Evolutionary conservation across 64 coral and sea anemone genomes (phyloP).

Genomic region (Stichodactyla helianthus): DNA sequence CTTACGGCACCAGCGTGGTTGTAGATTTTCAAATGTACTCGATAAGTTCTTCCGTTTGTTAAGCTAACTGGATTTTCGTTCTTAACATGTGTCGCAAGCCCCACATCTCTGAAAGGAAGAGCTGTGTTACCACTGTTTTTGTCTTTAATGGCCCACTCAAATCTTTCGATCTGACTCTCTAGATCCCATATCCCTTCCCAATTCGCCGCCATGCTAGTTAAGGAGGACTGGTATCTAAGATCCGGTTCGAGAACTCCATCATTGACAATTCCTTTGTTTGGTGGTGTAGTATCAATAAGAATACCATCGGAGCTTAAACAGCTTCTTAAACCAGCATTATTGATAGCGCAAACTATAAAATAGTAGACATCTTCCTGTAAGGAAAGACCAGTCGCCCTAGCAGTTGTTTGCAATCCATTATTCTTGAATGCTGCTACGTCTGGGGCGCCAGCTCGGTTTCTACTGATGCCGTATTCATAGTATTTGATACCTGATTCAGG

Average conservation of each 20-base stretch:
- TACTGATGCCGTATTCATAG: slow-evolving; percentile 79
- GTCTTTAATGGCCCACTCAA: slow-evolving; percentile 81
- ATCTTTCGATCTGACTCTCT: slow-evolving; percentile 66
- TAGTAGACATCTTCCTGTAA: slow-evolving; percentile 82
- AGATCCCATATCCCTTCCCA: slow-evolving; percentile 97
- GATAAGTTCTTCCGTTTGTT: slow-evolving; percentile 62
- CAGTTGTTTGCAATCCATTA: slow-evolving; percentile 33
- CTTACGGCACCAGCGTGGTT: slow-evolving; percentile 71
- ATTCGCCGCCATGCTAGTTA: slow-evolving; percentile 74
- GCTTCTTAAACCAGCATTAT: slow-evolving; percentile 65
- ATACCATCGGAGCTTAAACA: slow-evolving; percentile 86
- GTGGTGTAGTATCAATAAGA: slow-evolving; percentile 67
- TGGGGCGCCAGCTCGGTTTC: slow-evolving; percentile 42
- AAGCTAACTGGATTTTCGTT: slow-evolving; percentile 46
- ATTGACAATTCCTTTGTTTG: slow-evolving; percentile 79
- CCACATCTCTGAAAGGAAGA: slow-evolving; percentile 52
- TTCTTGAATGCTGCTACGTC: slow-evolving; percentile 52
- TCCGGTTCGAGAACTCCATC: slow-evolving; percentile 93
- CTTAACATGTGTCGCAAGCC: slow-evolving; percentile 82
- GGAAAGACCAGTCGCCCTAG: slow-evolving; percentile 36
- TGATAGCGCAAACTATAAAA: slow-evolving; percentile 84
- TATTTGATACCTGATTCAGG: slow-evolving; percentile 63
- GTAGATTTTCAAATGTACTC: slow-evolving; percentile 55
- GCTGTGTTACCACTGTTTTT: slow-evolving; percentile 43
- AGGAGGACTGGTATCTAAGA: slow-evolving; percentile 67